Evolutionary conservation across 2,113 vertebrate species (phyloP), one percentile per base, ranked within the genome.

Genomic region (Geococcyx californianus): DNA sequence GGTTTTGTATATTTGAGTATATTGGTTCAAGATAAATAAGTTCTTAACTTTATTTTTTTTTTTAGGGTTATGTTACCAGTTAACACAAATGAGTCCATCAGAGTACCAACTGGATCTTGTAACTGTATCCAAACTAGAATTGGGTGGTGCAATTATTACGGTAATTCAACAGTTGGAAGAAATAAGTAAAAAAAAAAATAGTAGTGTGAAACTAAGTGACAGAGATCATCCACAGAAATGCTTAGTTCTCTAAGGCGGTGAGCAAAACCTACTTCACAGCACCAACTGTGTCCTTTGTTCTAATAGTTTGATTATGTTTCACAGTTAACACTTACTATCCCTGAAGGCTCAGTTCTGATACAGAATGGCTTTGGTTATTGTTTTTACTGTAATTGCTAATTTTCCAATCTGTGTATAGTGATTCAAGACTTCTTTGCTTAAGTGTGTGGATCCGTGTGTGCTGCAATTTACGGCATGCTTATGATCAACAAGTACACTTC

Each of bases 401-500:
- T 78, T 66, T 62, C n/a, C 24, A 16, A 0, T 56, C 29, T 51
- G 14, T 11, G 14, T 28, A 7, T 16, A 13, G 9, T n/a, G 51
- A 20, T 79, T 25, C 26, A 17, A 45, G 29, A 68, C 14, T 24
- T 47, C 21, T 16, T 21, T 59, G 14, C 8, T 18, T 31, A 21
- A 14, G 28, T 16, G 14, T 36, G 40, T 73, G 44, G 20, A 26
- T 18, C 15, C 3, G 7, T 12, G 23, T 4, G 1, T 60, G 14
- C 38, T 26, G 10, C 8, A 11, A 0, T 17, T 29, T 26, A 21
- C 21, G 25, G 18, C 0, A 0, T 6, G 8, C 38, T 31, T 16
- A 7, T 23, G 23, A 69, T 40, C 78, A 60, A 2, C 17, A 31
- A 17, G 9, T 42, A 24, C 10, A 2, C 6, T 7, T 69, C 14